Percentiles rank a stretch among this genome's conserved stretches.
phyloP scores from a whole-genome alignment of 2,113 vertebrate genomes.

The Galbula dea region DNA sequence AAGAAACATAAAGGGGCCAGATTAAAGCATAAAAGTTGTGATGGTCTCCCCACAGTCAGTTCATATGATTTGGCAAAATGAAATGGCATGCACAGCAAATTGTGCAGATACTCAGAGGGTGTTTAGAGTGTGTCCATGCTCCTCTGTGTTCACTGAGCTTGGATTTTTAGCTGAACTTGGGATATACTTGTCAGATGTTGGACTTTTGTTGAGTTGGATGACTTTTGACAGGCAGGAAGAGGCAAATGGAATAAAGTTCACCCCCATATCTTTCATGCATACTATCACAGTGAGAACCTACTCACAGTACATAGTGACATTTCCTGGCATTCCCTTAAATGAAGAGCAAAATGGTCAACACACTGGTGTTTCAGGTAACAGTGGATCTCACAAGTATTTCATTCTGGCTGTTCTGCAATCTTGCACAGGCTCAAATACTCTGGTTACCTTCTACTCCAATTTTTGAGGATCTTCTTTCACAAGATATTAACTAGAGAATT shows the following conservation, averaged over 20 bases:
- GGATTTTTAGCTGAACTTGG: not conserved
- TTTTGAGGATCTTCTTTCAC: not conserved
- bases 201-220: not conserved
- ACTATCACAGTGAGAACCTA: not conserved
- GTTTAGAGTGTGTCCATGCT: not conserved
- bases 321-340: not conserved
- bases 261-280: not conserved
- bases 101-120: not conserved
- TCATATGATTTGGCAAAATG: not conserved
- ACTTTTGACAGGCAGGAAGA: not conserved
- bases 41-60: not conserved
- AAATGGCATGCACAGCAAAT: not conserved
- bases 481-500: not conserved
- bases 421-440: not conserved
- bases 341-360: not conserved
- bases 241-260: not conserved
- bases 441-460: not conserved
- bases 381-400: not conserved
- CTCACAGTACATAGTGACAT: not conserved
- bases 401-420: not conserved
- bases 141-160: not conserved
- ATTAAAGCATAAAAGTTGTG: not conserved
- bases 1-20: not conserved
- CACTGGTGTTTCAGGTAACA: not conserved
- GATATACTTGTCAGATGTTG: not conserved